phyloP scores from a whole-genome alignment of 1,140 invertebrate genomes.

The Solenopsis invicta region DNA sequence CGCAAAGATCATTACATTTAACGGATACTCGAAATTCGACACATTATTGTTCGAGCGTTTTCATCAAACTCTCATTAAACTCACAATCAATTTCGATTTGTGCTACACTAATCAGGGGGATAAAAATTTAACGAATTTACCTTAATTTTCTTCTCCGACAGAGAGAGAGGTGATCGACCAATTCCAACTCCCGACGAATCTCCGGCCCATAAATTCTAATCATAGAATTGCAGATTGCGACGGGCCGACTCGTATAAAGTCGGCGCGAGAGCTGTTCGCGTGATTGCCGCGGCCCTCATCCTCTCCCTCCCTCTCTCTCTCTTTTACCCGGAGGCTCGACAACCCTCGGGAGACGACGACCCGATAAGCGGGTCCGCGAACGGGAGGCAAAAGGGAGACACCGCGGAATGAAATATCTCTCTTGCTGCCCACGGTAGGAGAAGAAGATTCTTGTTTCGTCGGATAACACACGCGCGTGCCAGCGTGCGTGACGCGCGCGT shows the following conservation, averaged over 20 bases:
- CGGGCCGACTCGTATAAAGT: conserved; percentile 19
- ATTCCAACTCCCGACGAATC: conserved; percentile 52
- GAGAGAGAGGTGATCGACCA: conserved; percentile 43
- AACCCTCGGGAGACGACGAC: conserved; percentile 64
- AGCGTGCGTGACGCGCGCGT: conserved; percentile 48
- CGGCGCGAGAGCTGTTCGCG: conserved; percentile 44
- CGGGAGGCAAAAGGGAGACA: conserved; percentile 71
- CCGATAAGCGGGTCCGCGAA: conserved; percentile 76
- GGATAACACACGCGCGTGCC: conserved; percentile 48
- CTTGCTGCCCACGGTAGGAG: conserved; percentile 71
- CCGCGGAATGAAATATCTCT: conserved; percentile 82
- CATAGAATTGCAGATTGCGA: conserved; percentile 59
- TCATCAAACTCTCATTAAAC: neutral
- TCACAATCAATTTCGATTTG: neutral
- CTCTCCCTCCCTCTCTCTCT: neutral
- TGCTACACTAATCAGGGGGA: neutral
- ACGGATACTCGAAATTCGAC: neutral
- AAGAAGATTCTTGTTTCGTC: conserved; percentile 72
- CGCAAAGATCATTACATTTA: neutral
- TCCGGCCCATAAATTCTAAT: conserved; percentile 59
- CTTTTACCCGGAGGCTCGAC: conserved; percentile 62
- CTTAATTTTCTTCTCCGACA: neutral
- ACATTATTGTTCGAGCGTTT: neutral
- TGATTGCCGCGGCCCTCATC: conserved; percentile 42
- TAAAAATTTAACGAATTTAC: conserved; percentile 40